Conservation (phyloP, 2,888 invertebrate genomes). For the Frankliniella intonsa region DNA sequence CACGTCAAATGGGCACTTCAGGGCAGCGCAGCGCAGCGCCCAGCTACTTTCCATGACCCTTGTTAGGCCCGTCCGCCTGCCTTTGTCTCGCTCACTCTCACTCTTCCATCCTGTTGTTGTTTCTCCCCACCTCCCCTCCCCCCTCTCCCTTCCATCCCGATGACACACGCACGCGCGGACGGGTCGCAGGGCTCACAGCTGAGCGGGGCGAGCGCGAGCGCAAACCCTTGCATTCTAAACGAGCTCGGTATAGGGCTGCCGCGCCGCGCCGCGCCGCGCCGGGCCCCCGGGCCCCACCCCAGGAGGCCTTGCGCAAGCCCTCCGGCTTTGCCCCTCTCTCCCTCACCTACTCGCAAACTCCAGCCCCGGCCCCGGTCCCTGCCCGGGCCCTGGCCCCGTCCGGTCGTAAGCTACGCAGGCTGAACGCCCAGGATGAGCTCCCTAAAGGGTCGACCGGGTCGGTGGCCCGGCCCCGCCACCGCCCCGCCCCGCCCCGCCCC, state of each 20-base stretch:
- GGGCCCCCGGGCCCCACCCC: neutral
- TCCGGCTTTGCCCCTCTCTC: neutral
- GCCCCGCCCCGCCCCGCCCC: neutral
- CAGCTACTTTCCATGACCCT: too few species aligned
- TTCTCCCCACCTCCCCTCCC: neutral
- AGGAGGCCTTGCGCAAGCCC: neutral
- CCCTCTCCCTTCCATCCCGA: neutral
- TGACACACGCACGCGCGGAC: neutral
- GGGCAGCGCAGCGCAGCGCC: too few species aligned
- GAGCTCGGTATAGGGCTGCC: neutral
- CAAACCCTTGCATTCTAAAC: slow-evolving; percentile 2
- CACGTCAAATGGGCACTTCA: too few species aligned
- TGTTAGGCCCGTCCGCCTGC: neutral
- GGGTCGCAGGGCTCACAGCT: neutral
- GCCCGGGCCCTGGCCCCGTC: neutral
- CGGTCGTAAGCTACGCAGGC: slow-evolving; percentile 6
- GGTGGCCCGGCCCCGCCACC: neutral
- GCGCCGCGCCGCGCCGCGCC: neutral
- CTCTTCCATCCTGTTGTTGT: neutral
- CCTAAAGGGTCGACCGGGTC: neutral
- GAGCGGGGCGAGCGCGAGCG: neutral
- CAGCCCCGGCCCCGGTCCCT: neutral
- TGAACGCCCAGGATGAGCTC: slow-evolving; percentile 6
- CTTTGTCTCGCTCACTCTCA: neutral
- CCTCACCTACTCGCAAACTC: too few species aligned